These are phyloP conservation scores for Fundulus diaphanus DNA, from an alignment of 2,797 vertebrate species.

Conservation along the genomic window DNA sequence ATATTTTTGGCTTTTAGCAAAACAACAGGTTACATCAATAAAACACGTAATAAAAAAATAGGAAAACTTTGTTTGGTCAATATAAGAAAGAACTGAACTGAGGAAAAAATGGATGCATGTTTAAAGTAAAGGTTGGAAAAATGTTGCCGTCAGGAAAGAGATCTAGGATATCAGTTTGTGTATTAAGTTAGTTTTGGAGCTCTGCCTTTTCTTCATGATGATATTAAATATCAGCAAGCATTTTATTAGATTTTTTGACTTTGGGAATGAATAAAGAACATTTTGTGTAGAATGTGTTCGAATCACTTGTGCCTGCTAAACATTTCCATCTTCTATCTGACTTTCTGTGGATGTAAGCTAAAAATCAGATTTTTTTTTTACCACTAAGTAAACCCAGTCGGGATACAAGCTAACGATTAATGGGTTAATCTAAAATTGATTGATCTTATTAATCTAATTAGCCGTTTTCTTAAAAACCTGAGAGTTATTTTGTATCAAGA, in stretches of 20 bases:
- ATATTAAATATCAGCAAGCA: not conserved
- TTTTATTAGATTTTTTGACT: not conserved
- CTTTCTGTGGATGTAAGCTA: no score
- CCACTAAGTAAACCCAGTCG: not conserved
- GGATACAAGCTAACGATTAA: not conserved
- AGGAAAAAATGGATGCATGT: not conserved
- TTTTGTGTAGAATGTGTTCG: not conserved
- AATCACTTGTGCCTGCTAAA: not conserved
- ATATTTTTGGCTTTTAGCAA: not conserved
- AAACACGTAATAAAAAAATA: not conserved
- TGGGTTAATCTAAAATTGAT: no score
- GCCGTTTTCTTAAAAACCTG: no score
- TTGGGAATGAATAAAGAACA: not conserved
- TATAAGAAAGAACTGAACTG: not conserved
- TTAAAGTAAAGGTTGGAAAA: not conserved
- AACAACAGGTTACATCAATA: constrained; percentile 1
- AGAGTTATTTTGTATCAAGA: no score
- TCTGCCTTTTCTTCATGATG: not conserved
- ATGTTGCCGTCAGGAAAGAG: no score
- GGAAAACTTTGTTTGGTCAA: not conserved
- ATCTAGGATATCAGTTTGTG: no score
- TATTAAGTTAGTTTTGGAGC: no score
- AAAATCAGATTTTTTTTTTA: not conserved
- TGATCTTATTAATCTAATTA: no score
- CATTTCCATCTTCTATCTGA: not conserved